These are phyloP conservation scores for Eptesicus fuscus DNA, from an alignment of 2,113 vertebrate species.

Conservation along the genomic window DNA sequence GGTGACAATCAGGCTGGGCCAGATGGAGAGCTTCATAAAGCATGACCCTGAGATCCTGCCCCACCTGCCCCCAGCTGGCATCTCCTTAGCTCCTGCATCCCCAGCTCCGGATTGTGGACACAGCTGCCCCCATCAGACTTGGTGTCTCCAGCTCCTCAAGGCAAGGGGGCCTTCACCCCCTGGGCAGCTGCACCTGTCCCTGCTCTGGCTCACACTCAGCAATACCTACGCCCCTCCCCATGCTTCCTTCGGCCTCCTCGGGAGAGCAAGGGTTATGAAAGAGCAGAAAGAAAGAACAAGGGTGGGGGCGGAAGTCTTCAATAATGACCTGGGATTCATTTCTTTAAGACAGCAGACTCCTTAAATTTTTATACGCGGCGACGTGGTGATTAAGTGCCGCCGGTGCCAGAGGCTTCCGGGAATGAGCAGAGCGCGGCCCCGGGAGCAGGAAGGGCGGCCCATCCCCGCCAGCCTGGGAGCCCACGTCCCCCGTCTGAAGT, in stretches of 20 bases:
- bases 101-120: not conserved
- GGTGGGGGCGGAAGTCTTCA: not conserved
- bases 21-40: not conserved
- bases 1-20: not conserved
- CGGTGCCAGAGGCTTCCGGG: not conserved
- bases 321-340: not conserved
- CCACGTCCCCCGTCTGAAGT: not conserved
- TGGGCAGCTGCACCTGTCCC: not conserved
- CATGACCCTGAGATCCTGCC: not conserved
- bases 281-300: not conserved
- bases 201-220: fast-evolving
- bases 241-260: not conserved
- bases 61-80: fast-evolving
- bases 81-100: not conserved
- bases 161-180: not conserved
- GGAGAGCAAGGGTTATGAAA: not conserved
- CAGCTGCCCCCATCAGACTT: not conserved
- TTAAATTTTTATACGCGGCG: not conserved
- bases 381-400: not conserved
- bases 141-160: not conserved
- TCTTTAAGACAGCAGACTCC: not conserved
- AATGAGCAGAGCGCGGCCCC: not conserved
- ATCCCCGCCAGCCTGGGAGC: fast-evolving
- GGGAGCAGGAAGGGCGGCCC: not conserved
- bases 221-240: fast-evolving